These are phyloP conservation scores for Limnephilus marmoratus DNA, from an alignment of 2,888 invertebrate species.

Conservation along the genomic window DNA sequence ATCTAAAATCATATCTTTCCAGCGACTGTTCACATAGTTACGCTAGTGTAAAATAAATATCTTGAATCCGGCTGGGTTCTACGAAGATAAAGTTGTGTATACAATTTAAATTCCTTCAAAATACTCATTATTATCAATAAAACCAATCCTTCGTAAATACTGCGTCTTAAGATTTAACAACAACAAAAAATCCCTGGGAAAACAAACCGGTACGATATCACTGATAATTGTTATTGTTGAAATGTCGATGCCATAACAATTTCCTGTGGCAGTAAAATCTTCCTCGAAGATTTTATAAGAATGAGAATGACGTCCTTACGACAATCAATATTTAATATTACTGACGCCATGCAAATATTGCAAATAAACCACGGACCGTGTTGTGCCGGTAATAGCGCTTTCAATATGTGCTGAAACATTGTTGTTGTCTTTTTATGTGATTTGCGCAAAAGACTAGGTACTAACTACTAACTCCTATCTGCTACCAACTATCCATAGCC, in stretches of 20 bases:
- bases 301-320: background rate
- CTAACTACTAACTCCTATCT: too few relatives aligned
- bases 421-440: background rate
- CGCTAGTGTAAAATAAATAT: background rate
- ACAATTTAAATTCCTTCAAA: background rate
- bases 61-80: background rate
- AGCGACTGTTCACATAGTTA: background rate
- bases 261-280: background rate
- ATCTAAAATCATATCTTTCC: background rate
- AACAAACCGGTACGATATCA: background rate
- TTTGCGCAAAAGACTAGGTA: too few relatives aligned
- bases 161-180: background rate
- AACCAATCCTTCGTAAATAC: background rate
- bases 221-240: background rate
- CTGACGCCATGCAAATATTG: background rate
- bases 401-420: background rate
- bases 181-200: background rate
- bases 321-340: background rate
- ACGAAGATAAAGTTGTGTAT: background rate
- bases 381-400: background rate
- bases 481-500: too few relatives aligned
- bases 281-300: background rate
- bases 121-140: background rate
- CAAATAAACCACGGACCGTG: background rate
- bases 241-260: background rate